Percentiles rank a stretch among this genome's conserved stretches.
Conservation (phyloP, 2,888 invertebrate genomes). For the Geophilus truncorum region DNA sequence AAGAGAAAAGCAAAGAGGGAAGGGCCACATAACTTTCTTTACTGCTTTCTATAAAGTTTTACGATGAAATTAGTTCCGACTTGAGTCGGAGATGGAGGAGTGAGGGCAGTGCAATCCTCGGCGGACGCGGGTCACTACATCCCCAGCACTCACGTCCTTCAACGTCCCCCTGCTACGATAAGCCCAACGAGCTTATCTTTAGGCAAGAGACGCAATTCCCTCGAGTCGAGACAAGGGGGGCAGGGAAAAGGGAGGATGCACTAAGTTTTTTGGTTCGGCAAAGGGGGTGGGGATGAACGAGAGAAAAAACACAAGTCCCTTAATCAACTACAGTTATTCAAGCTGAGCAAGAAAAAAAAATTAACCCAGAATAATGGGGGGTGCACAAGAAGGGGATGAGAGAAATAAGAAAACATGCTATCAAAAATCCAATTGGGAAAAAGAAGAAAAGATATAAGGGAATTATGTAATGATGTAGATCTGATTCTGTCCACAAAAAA, state of each 20-base stretch:
- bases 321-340: background rate
- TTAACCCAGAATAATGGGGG: background rate
- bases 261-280: background rate
- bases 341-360: background rate
- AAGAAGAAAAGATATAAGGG: no score
- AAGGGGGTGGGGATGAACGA: no score
- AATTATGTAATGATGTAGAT: no score
- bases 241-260: background rate
- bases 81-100: slow-evolving; percentile 5
- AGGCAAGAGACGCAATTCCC: background rate
- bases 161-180: slow-evolving; percentile 10
- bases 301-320: background rate
- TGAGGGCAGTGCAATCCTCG: background rate
- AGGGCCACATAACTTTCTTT: slow-evolving; percentile 4
- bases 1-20: background rate
- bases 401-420: no score
- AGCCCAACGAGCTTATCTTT: slow-evolving; percentile 10
- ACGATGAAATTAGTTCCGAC: slow-evolving; percentile 10
- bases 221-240: background rate
- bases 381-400: background rate
- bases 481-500: no score
- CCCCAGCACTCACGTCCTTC: slow-evolving; percentile 4
- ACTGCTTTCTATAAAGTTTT: slow-evolving; percentile 10
- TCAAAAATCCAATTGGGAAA: no score
- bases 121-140: slow-evolving; percentile 10